phyloP scores from a whole-genome alignment of 2,888 invertebrate genomes.

The Thereva unica region DNA sequence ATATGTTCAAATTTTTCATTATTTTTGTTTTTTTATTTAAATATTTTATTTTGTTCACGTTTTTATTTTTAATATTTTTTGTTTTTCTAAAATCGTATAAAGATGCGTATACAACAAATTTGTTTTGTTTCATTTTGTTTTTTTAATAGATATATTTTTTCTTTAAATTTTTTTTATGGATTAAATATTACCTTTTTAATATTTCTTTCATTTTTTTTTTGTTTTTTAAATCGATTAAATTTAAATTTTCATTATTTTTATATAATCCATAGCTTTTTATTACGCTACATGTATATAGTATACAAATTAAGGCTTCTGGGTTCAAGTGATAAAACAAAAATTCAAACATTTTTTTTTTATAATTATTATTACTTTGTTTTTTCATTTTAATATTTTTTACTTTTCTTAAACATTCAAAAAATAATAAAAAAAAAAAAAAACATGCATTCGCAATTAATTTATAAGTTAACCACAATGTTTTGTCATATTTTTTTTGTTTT shows the following conservation, averaged over 20 bases:
- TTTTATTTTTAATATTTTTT: conserved; percentile 23
- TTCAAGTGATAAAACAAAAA: conserved; percentile 44
- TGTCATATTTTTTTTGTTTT: too few species aligned
- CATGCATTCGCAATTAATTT: conserved; percentile 24
- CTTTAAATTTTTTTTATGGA: background rate
- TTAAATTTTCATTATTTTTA: background rate
- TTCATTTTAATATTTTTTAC: background rate
- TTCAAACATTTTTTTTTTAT: too few species aligned
- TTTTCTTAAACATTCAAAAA: conserved; percentile 22
- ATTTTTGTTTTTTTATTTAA: conserved; percentile 6
- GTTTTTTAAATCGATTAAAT: background rate
- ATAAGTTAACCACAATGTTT: conserved; percentile 16
- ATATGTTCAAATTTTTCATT: conserved; percentile 8
- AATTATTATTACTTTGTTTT: too few species aligned
- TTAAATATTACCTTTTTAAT: background rate
- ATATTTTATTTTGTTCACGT: conserved; percentile 9
- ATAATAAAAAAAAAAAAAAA: background rate
- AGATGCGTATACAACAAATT: conserved; percentile 35
- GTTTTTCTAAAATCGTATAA: conserved; percentile 33
- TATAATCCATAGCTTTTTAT: conserved; percentile 23
- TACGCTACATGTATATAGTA: conserved; percentile 48
- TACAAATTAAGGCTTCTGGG: conserved; percentile 59
- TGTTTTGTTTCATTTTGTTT: conserved; percentile 16
- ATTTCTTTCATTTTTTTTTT: conserved; percentile 12
- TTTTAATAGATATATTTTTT: conserved; percentile 8